Conservation (phyloP, 1,140 invertebrate genomes). For the Brachionus rotundiformis region DNA sequence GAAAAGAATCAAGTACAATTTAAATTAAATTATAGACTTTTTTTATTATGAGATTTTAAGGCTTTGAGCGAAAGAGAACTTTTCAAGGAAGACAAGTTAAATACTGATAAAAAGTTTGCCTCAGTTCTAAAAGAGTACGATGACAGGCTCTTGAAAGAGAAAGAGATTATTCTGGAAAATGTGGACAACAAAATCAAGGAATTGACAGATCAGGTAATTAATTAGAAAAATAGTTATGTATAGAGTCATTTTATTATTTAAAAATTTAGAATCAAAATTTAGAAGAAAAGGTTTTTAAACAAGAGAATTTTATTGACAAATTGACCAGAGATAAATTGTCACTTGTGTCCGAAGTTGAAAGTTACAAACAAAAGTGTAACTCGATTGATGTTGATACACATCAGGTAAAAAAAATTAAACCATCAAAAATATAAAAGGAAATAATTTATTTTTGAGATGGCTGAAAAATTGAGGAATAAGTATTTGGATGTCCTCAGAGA, state of each 20-base stretch:
- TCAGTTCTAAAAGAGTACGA: constrained; percentile 16
- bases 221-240: not conserved
- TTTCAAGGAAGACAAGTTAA: constrained; percentile 10
- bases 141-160: constrained; percentile 7
- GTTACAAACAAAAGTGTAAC: constrained; percentile 49
- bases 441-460: constrained; percentile 9
- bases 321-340: constrained; percentile 41
- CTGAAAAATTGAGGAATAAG: constrained; percentile 41
- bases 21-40: not conserved
- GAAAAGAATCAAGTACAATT: constrained; percentile 26
- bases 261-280: constrained; percentile 39
- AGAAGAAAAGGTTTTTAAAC: constrained; percentile 17
- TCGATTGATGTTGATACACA: constrained; percentile 51
- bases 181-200: constrained; percentile 26
- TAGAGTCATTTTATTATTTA: not conserved
- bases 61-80: constrained; percentile 21
- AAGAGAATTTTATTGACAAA: constrained; percentile 45
- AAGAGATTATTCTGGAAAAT: constrained; percentile 4
- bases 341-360: not conserved
- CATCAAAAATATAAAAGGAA: not conserved
- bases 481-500: constrained; percentile 42
- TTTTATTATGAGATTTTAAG: not conserved
- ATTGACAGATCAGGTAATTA: constrained; percentile 13
- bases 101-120: constrained; percentile 18
- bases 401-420: not conserved